Conservation (phyloP, 2,797 vertebrate species). For the Sebastes jordani region DNA sequence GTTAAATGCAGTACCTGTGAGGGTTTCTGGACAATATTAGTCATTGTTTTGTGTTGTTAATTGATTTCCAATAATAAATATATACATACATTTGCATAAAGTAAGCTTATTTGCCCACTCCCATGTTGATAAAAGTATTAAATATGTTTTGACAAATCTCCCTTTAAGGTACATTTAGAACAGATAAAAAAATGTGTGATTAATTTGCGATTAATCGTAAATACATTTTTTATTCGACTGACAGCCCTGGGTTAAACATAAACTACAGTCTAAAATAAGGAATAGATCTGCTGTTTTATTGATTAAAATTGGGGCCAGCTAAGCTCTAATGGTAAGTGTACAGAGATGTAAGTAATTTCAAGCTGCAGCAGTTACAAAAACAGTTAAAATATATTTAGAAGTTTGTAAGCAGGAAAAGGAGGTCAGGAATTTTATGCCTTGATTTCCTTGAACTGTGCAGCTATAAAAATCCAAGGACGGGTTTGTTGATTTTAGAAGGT, state of each 20-base stretch:
- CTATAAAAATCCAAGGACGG: slow-evolving; percentile 25
- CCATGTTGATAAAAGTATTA: no score
- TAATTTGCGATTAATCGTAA: no score
- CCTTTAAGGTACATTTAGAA: no score
- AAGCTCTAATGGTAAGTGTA: not conserved
- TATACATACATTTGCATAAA: no score
- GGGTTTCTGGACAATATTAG: no score
- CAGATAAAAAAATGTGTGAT: no score
- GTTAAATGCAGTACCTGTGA: no score
- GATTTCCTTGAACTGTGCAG: slow-evolving; percentile 21
- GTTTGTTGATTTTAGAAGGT: slow-evolving; percentile 43
- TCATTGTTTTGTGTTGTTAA: no score
- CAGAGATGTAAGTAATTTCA: not conserved
- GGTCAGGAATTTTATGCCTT: not conserved
- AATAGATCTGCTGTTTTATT: not conserved
- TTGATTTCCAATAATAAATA: no score
- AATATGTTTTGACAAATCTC: no score
- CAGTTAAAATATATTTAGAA: not conserved
- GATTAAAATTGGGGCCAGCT: not conserved
- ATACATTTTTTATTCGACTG: no score
- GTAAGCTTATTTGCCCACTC: no score
- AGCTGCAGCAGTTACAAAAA: not conserved
- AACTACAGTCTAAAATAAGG: not conserved
- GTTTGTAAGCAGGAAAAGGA: slow-evolving; percentile 11
- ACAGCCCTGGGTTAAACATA: not conserved